These are phyloP conservation scores for Apamea crenata DNA, from an alignment of 2,888 invertebrate species.

Conservation along the genomic window DNA sequence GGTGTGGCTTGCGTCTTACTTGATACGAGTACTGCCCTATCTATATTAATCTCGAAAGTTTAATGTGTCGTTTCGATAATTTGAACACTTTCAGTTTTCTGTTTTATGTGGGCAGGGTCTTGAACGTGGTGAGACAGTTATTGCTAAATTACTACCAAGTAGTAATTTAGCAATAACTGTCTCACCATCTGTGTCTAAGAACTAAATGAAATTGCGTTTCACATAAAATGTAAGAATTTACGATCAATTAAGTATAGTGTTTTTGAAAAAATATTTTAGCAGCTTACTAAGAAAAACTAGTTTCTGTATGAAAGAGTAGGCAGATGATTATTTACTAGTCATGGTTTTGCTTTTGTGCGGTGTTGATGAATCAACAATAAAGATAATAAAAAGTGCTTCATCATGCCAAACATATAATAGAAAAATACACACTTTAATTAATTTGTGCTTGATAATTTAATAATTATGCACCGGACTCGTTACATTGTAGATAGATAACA, in stretches of 20 bases:
- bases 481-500: background rate
- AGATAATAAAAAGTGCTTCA: slow-evolving; percentile 21
- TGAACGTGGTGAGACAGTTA: too few relatives aligned
- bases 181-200: slow-evolving; percentile 19
- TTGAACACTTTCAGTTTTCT: slow-evolving; percentile 17
- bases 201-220: slow-evolving; percentile 11
- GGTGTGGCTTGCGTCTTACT: slow-evolving; percentile 6
- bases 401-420: slow-evolving; percentile 23
- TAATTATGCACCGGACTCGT: slow-evolving; percentile 15
- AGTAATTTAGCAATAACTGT: slow-evolving; percentile 26
- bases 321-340: slow-evolving; percentile 15
- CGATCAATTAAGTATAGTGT: background rate
- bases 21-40: slow-evolving; percentile 9
- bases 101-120: slow-evolving; percentile 2
- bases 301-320: background rate
- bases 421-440: slow-evolving; percentile 28
- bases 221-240: slow-evolving; percentile 30
- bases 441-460: slow-evolving; percentile 17
- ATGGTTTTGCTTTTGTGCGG: background rate
- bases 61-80: background rate
- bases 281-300: background rate
- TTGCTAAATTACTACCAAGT: slow-evolving; percentile 12
- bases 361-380: slow-evolving; percentile 14
- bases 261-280: slow-evolving; percentile 14
- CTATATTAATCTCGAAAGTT: slow-evolving; percentile 21